Conservation (phyloP, 2,797 vertebrate species). For the Parauchenoglanis punctatus region DNA sequence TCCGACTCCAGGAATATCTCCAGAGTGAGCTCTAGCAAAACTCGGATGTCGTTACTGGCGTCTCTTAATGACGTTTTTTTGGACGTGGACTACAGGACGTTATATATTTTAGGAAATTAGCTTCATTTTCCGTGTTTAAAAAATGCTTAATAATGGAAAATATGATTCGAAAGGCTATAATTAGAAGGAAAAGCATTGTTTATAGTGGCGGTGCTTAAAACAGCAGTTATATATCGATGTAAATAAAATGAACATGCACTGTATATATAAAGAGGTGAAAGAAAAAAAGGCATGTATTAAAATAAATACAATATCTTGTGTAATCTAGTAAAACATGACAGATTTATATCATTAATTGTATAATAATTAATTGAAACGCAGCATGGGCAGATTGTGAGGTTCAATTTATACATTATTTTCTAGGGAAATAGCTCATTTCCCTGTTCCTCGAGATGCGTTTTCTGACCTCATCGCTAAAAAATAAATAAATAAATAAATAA, state of each 20-base stretch:
- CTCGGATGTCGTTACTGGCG: too few relatives aligned
- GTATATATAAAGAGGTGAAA: background rate
- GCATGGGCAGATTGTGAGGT: background rate
- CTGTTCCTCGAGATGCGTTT: background rate
- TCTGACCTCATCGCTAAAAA: background rate
- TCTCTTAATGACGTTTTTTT: too few relatives aligned
- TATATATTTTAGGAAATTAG: too few relatives aligned
- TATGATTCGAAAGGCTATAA: background rate
- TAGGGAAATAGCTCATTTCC: background rate
- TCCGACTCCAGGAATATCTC: constrained; percentile 55
- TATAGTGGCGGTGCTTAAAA: background rate
- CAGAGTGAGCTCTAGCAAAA: background rate
- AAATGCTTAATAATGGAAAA: background rate
- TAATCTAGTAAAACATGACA: background rate
- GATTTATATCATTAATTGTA: background rate
- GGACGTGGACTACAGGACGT: too few relatives aligned
- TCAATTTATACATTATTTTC: background rate
- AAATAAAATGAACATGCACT: background rate
- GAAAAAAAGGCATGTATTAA: too few relatives aligned
- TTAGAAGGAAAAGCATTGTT: too few relatives aligned
- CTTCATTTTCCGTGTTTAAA: too few relatives aligned
- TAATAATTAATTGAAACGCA: background rate
- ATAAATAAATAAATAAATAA: background rate
- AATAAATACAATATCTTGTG: too few relatives aligned
- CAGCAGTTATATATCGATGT: background rate